Percentiles rank a stretch among this genome's conserved stretches.
Conservation (phyloP, 2,113 vertebrate species). For the Eptesicus fuscus region DNA sequence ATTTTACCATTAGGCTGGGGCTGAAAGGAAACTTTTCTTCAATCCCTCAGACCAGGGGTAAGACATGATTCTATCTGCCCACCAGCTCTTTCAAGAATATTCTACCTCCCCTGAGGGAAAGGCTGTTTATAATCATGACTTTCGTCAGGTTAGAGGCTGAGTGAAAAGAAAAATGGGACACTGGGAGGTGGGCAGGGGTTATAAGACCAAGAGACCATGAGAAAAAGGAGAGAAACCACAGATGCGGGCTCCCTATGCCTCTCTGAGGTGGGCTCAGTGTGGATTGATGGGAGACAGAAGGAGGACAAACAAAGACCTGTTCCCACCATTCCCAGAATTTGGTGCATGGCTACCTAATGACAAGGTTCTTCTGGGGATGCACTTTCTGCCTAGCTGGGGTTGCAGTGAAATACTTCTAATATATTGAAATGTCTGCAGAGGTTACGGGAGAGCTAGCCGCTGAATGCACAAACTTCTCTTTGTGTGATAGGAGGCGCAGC, state of each 20-base stretch:
- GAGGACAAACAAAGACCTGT: background rate
- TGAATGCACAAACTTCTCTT: background rate
- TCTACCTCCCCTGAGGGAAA: background rate
- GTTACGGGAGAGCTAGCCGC: background rate
- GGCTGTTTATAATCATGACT: background rate
- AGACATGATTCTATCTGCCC: background rate
- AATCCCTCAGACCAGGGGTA: background rate
- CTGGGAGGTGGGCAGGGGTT: background rate
- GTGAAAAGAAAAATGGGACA: background rate
- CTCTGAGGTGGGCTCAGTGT: background rate
- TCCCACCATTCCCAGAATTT: background rate
- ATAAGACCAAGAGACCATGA: background rate
- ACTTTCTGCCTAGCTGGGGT: background rate
- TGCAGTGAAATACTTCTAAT: background rate
- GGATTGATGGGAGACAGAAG: background rate
- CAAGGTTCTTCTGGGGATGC: background rate
- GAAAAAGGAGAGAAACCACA: background rate
- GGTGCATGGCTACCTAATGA: background rate
- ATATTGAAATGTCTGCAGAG: background rate
- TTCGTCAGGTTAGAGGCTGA: background rate
- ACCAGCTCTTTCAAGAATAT: background rate
- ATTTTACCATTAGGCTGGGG: background rate
- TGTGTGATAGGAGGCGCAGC: background rate
- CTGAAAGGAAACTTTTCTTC: background rate
- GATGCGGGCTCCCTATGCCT: background rate